Evolutionary conservation across 92 coral and sea anemone genomes (phyloP).

Genomic region (Epizoanthus fatuus): DNA sequence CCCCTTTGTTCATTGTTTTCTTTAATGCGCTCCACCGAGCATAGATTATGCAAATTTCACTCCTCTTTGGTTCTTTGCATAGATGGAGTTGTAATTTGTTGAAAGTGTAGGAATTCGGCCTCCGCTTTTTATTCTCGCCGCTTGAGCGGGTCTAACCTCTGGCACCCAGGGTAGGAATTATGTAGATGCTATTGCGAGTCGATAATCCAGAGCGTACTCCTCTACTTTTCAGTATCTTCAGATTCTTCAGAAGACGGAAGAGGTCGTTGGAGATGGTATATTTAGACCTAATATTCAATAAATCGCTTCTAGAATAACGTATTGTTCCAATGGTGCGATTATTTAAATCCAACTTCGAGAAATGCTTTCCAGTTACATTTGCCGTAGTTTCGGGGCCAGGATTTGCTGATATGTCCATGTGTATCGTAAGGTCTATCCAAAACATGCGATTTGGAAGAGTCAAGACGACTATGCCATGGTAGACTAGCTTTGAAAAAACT

Average conservation of each 20-base stretch:
- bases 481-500: no score
- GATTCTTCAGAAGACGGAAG: background rate
- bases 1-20: no score
- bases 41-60: conserved; percentile 17
- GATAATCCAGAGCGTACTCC: conserved; percentile 23
- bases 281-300: conserved; percentile 7
- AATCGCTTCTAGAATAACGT: conserved; percentile 13
- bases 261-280: conserved; percentile 18
- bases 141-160: no score
- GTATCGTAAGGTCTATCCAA: conserved; percentile 24
- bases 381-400: conserved; percentile 20
- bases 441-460: conserved; percentile 32
- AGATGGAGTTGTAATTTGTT: background rate
- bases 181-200: background rate
- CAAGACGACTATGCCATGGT: conserved; percentile 15
- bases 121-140: no score
- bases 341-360: conserved; percentile 4
- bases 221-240: conserved; percentile 8
- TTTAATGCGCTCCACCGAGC: background rate
- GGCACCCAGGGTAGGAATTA: background rate
- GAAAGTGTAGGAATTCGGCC: background rate
- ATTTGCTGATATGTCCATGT: conserved; percentile 16
- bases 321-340: conserved; percentile 18
- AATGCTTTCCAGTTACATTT: background rate
- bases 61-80: background rate